Evolutionary conservation across 2,797 vertebrate species (phyloP), one percentile per base, ranked within the genome.

Genomic region (Hephaestus fuliginosus): DNA sequence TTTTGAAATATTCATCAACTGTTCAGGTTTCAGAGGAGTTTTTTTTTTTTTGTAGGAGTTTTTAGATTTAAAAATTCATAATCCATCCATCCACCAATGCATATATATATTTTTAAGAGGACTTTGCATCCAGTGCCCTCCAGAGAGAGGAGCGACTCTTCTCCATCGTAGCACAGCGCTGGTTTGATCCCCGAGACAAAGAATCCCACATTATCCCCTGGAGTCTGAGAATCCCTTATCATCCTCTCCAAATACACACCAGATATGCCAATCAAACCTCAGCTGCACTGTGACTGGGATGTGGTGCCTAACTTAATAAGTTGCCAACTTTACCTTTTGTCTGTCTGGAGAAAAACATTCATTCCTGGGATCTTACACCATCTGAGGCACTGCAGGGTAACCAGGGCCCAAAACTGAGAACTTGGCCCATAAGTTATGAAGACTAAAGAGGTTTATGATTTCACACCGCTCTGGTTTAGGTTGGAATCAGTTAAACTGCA

Each of bases 141-240:
- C 33, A 44, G 60, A 75, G 68, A 73, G 53, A 63, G 7, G 36
- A 62, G 55, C 0, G 20, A 43, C 46, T 57, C 60, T 73, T 69
- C 30, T 64, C 58, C 22, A 33, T 76, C 5, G 0, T 48, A 9
- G 49, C 80, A 67, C 51, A 69, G 22, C 61, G 75, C 60, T 48
- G 70, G 74, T 84, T 83, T 83, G 86, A 86, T 79, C 78, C 81
- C 61, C 3, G 41, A 83, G 70, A 83, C 65, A 75, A 77, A 85
- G 65, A 78, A 86, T 78, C 76, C 52, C 52, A 80, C 77, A 76
- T 82, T 81, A 80, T 86, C 76, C 86, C 39, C 75, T 5, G 14
- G 77, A 82, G 82, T 75, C 67, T 69, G 86, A 81, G 66, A 78
- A 80, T 81, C 72, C 58, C 64, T 67, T 76, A 76, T 70, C 73